phyloP scores from a whole-genome alignment of 2,113 vertebrate genomes.

The Cyphomyrus discorhynchus region DNA sequence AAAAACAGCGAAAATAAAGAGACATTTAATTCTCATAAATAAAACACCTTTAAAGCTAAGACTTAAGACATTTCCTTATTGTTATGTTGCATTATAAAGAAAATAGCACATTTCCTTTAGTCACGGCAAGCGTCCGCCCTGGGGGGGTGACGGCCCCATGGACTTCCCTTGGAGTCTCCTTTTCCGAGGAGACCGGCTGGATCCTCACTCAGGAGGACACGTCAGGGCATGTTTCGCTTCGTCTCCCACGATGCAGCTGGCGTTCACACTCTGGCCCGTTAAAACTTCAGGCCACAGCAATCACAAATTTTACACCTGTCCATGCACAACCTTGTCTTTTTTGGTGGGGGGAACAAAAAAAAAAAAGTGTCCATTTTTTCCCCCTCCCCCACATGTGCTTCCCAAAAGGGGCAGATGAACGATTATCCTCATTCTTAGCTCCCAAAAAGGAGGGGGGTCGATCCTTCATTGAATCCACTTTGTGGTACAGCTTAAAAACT shows the following conservation, averaged over 20 bases:
- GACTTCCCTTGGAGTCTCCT: constrained; percentile 31
- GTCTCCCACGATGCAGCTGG: constrained; percentile 54
- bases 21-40: constrained; percentile 53
- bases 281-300: constrained; percentile 55
- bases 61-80: constrained; percentile 18
- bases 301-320: constrained; percentile 58
- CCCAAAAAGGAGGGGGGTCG: constrained; percentile 33
- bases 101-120: constrained; percentile 25
- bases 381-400: constrained; percentile 8
- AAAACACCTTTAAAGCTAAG: constrained; percentile 44
- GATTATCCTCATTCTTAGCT: constrained; percentile 58
- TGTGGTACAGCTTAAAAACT: neutral
- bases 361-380: neutral
- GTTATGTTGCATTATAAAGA: constrained; percentile 8
- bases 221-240: constrained; percentile 31
- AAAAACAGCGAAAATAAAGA: constrained; percentile 67
- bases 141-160: constrained; percentile 28
- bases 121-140: neutral
- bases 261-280: constrained; percentile 49
- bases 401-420: constrained; percentile 48
- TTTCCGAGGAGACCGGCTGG: constrained; percentile 3
- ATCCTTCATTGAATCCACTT: constrained; percentile 57
- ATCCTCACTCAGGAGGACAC: constrained; percentile 25
- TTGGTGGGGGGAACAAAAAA: neutral
- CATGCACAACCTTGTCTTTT: constrained; percentile 38